Conservation (phyloP, 2,797 vertebrate genomes). For the Hydrophis major region DNA sequence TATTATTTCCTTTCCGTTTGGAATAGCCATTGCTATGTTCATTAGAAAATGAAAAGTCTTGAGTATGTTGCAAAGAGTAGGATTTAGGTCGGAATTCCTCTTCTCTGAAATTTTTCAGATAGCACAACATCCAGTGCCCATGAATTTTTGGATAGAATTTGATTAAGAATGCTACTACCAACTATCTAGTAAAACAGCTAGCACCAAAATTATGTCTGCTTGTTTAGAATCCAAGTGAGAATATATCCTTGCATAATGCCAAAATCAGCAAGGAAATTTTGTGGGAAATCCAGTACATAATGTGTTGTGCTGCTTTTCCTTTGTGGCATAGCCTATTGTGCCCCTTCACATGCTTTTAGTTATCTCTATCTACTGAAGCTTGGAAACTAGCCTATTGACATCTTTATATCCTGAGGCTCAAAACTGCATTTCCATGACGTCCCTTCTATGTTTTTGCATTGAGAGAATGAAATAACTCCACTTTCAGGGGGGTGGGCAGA, state of each 20-base stretch:
- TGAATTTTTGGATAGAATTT: neutral
- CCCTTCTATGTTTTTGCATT: slow-evolving; percentile 47
- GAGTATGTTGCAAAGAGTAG: slow-evolving; percentile 29
- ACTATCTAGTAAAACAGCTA: slow-evolving; percentile 1
- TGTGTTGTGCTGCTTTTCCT: neutral
- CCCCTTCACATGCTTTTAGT: slow-evolving; percentile 56
- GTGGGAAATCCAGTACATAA: neutral
- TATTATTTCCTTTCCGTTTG: slow-evolving; percentile 50
- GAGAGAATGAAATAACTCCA: slow-evolving; percentile 31
- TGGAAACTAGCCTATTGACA: slow-evolving; percentile 72
- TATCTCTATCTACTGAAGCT: slow-evolving; percentile 63
- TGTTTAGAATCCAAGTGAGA: neutral
- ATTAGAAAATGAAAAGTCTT: slow-evolving; percentile 70
- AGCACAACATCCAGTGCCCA: neutral
- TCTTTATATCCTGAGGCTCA: slow-evolving; percentile 64
- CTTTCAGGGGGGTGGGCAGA: neutral
- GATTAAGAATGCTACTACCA: neutral
- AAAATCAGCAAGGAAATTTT: neutral
- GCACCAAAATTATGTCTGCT: slow-evolving; percentile 14
- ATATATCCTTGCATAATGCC: neutral
- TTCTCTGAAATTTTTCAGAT: neutral
- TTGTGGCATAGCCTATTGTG: slow-evolving; percentile 30
- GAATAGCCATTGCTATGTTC: slow-evolving; percentile 77
- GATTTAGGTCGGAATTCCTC: neutral
- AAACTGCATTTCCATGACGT: slow-evolving; percentile 75